Evolutionary conservation across 2,113 vertebrate species (phyloP).

Genomic region (Rhipidura dahli): DNA sequence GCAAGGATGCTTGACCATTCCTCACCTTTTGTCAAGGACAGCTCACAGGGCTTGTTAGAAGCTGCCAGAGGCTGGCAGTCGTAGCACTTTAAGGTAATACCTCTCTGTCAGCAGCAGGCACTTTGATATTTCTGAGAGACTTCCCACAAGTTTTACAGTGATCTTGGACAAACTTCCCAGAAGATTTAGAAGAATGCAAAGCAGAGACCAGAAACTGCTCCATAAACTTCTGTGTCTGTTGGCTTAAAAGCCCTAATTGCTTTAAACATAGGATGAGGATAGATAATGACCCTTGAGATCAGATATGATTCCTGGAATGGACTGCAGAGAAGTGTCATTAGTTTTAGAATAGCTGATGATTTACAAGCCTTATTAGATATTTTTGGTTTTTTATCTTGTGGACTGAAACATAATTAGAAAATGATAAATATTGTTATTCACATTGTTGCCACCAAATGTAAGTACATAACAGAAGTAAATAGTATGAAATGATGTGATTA

Average conservation of each 20-base stretch:
- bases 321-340: background rate
- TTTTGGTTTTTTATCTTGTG: background rate
- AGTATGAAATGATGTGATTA: background rate
- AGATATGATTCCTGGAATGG: background rate
- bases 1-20: background rate
- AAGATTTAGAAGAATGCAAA: background rate
- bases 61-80: background rate
- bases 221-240: background rate
- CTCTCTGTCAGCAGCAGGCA: background rate
- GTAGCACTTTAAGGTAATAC: background rate
- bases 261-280: background rate
- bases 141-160: background rate
- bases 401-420: background rate
- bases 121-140: background rate
- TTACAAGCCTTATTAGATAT: background rate
- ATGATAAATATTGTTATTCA: background rate
- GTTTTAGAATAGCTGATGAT: background rate
- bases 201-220: background rate
- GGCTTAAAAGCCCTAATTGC: background rate
- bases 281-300: background rate
- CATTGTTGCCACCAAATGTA: background rate
- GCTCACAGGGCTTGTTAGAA: background rate
- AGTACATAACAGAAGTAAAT: background rate
- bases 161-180: background rate
- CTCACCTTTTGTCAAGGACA: background rate